phyloP scores from a whole-genome alignment of 2,113 vertebrate genomes.

The Channa maculata region DNA sequence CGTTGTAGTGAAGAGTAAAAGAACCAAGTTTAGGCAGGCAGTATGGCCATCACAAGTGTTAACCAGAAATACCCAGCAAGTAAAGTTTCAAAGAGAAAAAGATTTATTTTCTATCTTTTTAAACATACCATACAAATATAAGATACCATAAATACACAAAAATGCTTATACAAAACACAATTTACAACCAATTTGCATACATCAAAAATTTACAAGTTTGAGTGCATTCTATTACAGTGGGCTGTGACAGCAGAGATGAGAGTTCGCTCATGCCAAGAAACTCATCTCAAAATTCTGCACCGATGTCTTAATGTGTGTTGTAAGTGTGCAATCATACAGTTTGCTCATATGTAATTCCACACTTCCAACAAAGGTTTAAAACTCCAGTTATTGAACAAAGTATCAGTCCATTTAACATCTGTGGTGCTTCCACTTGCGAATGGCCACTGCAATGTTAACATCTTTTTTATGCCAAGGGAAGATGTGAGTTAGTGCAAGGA shows the following conservation, averaged over 20 bases:
- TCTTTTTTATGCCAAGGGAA: constrained; percentile 91
- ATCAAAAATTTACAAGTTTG: constrained; percentile 76
- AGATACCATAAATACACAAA: constrained; percentile 76
- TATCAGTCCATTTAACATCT: constrained; percentile 79
- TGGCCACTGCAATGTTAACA: constrained; percentile 81
- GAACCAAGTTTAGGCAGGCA: not conserved
- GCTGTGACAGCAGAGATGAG: constrained; percentile 52
- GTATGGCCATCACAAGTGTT: too few species aligned
- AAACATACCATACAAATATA: constrained; percentile 44
- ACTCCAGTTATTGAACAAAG: not conserved
- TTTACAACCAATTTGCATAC: constrained; percentile 73
- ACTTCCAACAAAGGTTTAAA: constrained; percentile 18
- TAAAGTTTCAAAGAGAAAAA: constrained; percentile 32
- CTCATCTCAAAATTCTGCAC: not conserved
- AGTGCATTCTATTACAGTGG: constrained; percentile 77
- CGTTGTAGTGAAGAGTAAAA: not conserved
- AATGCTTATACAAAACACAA: constrained; percentile 70
- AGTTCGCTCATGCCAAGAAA: not conserved
- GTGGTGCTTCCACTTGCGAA: constrained; percentile 89
- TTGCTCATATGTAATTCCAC: not conserved
- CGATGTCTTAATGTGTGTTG: not conserved
- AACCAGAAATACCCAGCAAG: not conserved
- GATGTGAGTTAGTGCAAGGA: constrained; percentile 79
- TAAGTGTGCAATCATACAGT: not conserved
- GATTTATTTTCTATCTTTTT: constrained; percentile 63